A percentile compares a stretch with the other conserved stretches of the same genome.
Evolutionary conservation across 2,888 invertebrate species (phyloP).

Genomic region (Anticlea derivata): DNA sequence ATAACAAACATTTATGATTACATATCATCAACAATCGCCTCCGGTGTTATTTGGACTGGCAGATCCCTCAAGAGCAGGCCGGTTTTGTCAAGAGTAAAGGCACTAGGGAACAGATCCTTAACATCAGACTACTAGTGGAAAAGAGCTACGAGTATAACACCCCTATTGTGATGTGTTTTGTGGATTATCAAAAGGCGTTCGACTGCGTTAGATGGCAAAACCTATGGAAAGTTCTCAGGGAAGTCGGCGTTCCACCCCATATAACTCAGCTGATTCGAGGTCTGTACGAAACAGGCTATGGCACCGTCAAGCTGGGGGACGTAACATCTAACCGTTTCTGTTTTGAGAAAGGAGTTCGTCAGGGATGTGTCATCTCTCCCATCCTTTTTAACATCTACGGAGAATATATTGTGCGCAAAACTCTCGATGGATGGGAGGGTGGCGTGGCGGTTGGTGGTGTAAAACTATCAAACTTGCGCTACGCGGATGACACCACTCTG

Average conservation of each 20-base stretch:
- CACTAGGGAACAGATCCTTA: neutral
- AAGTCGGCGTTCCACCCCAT: neutral
- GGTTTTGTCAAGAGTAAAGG: neutral
- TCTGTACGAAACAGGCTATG: neutral
- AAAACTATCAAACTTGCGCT: neutral
- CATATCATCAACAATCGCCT: conserved; percentile 8
- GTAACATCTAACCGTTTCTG: neutral
- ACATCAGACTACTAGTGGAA: neutral
- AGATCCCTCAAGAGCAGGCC: neutral
- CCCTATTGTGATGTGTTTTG: neutral
- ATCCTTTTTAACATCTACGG: neutral
- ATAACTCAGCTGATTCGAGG: no score
- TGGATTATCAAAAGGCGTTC: neutral
- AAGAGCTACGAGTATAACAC: neutral
- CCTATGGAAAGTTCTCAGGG: neutral
- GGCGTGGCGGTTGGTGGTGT: neutral
- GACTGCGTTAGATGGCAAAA: neutral
- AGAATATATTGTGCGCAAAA: neutral
- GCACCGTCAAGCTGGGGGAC: neutral
- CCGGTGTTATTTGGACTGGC: neutral
- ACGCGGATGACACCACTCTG: no score
- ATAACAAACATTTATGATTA: no score
- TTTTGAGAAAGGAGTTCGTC: neutral
- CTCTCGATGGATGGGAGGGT: neutral
- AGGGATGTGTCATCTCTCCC: neutral